A percentile compares a stretch with the other conserved stretches of the same genome.
Conservation (phyloP, 2,888 invertebrate genomes). For the Arenicola marina region DNA sequence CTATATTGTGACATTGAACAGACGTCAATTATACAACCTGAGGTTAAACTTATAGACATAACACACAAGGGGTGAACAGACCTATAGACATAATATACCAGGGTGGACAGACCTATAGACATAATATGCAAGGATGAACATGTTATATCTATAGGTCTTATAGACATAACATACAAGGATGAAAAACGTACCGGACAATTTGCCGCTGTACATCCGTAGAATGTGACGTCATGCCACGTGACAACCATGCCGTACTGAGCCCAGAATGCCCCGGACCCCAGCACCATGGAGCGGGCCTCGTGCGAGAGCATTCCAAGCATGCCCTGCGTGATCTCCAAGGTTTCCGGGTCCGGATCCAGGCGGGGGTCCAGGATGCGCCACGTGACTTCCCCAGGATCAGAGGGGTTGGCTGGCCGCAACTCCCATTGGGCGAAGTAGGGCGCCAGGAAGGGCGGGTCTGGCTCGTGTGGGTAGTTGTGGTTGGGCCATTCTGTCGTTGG, state of each 20-base stretch:
- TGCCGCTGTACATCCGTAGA: not conserved
- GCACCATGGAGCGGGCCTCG: not conserved
- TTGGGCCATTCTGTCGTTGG: not conserved
- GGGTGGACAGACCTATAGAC: too few species aligned
- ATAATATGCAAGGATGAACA: too few species aligned
- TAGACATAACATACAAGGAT: not conserved
- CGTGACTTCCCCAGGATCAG: not conserved
- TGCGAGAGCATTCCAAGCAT: constrained; percentile 2
- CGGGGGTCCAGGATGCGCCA: not conserved
- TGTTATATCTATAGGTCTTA: too few species aligned
- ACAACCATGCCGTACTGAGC: constrained; percentile 5
- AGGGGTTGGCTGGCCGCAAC: not conserved
- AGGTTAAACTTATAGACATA: too few species aligned
- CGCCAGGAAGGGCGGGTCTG: not conserved
- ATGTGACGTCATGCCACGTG: constrained; percentile 8
- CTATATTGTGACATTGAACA: not conserved
- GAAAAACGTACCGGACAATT: constrained; percentile 10
- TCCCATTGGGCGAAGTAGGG: not conserved
- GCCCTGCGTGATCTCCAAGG: too few species aligned
- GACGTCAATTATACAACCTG: too few species aligned
- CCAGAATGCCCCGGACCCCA: not conserved
- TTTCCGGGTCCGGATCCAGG: too few species aligned
- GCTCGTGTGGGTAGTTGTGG: not conserved
- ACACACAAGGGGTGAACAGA: too few species aligned
- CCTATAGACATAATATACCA: too few species aligned